Conservation (phyloP, 2,113 vertebrate genomes). For the Menidia beryllina region DNA sequence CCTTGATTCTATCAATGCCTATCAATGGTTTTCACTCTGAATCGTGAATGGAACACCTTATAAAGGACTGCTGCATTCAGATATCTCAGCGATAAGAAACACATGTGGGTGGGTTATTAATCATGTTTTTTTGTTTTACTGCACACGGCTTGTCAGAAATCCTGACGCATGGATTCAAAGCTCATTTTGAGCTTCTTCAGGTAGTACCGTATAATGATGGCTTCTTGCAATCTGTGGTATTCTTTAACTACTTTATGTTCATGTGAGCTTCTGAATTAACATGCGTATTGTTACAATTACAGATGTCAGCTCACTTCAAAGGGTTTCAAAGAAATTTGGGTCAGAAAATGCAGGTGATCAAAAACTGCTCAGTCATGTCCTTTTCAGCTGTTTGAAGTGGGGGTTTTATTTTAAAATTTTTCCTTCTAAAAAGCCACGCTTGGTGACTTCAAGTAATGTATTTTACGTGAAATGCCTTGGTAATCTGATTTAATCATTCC, state of each 20-base stretch:
- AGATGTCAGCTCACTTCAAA: background rate
- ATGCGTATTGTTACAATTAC: background rate
- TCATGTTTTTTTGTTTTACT: slow-evolving; percentile 11
- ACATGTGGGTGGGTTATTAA: background rate
- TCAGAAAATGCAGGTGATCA: background rate
- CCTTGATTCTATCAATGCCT: slow-evolving; percentile 54
- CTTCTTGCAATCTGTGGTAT: too few species aligned
- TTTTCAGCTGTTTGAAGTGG: background rate
- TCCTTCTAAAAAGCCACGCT: background rate
- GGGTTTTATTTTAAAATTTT: background rate
- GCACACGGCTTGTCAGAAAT: background rate
- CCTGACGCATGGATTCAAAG: background rate
- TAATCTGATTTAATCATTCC: background rate
- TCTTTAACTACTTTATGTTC: too few species aligned
- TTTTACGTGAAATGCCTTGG: background rate
- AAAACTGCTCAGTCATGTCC: background rate
- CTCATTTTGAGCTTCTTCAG: background rate
- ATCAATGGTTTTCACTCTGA: slow-evolving; percentile 38
- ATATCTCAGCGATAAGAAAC: slow-evolving; percentile 20
- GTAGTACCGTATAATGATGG: too few species aligned
- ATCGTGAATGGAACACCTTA: slow-evolving; percentile 63
- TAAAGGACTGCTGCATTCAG: slow-evolving; percentile 29
- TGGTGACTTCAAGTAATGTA: background rate
- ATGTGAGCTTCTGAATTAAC: too few species aligned
- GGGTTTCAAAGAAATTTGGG: background rate